Percentiles rank a stretch among this genome's conserved stretches.
phyloP scores from a whole-genome alignment of 2,888 invertebrate species.

The Amphipoea lucens region DNA sequence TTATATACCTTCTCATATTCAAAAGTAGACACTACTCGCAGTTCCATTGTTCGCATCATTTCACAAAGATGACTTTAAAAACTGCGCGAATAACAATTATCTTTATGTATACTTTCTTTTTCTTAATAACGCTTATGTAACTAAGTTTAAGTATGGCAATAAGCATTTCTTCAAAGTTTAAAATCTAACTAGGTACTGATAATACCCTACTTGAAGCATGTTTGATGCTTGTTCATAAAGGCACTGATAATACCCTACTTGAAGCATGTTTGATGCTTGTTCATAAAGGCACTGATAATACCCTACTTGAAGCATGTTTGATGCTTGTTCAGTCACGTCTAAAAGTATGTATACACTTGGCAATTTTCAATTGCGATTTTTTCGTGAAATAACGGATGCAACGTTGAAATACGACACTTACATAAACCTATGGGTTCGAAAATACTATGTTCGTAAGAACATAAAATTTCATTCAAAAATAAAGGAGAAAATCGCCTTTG shows the following conservation, averaged over 20 bases:
- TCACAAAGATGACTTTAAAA: conserved; percentile 24
- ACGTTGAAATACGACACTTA: too few species aligned
- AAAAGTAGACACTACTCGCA: conserved; percentile 1
- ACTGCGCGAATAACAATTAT: conserved; percentile 14
- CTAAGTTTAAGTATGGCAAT: neutral
- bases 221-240: neutral
- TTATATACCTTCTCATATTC: neutral
- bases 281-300: neutral
- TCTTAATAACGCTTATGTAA: neutral
- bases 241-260: neutral
- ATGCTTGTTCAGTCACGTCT: neutral
- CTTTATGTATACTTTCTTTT: conserved; percentile 31
- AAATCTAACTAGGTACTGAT: neutral
- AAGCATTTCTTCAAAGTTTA: neutral
- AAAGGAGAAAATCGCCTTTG: too few species aligned
- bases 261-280: neutral
- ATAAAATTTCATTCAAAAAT: too few species aligned
- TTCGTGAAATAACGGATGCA: too few species aligned
- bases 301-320: too few species aligned
- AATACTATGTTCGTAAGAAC: too few species aligned
- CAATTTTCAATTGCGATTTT: too few species aligned
- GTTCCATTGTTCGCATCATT: conserved; percentile 13
- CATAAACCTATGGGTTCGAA: too few species aligned
- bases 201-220: too few species aligned
- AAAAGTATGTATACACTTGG: too few species aligned